Percentiles rank a stretch among this genome's conserved stretches.
Evolutionary conservation across 1,140 invertebrate species (phyloP).

Genomic region (Drosophila micromelanica): DNA sequence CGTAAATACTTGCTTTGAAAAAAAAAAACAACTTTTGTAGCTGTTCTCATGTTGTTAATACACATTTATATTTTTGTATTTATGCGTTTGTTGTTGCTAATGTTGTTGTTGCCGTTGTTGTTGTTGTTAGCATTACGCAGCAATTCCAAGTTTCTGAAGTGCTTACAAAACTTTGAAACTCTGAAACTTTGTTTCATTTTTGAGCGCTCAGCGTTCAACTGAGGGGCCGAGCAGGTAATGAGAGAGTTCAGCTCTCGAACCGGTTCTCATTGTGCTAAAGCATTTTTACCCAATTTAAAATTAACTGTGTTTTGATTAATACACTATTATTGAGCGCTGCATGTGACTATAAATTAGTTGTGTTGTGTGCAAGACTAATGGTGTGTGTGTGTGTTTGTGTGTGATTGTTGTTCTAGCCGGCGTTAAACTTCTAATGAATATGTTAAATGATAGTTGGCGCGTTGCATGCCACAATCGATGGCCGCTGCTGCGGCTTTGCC

Average conservation of each 20-base stretch:
- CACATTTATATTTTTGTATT: slow-evolving; percentile 23
- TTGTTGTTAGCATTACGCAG: slow-evolving; percentile 65
- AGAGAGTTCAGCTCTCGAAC: slow-evolving; percentile 50
- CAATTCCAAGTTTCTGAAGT: slow-evolving; percentile 74
- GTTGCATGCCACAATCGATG: slow-evolving; percentile 16
- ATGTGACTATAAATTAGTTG: slow-evolving; percentile 62
- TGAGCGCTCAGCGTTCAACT: slow-evolving; percentile 34
- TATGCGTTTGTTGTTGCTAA: slow-evolving; percentile 22
- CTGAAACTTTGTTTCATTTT: slow-evolving; percentile 68
- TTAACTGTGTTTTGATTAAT: slow-evolving; percentile 81
- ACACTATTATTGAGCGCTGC: slow-evolving; percentile 71
- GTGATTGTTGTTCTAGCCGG: slow-evolving; percentile 6
- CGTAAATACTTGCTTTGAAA: slow-evolving; percentile 29
- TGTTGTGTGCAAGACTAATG: neutral
- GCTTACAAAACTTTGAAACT: slow-evolving; percentile 52
- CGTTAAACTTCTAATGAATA: slow-evolving; percentile 66
- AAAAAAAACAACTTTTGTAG: slow-evolving; percentile 48
- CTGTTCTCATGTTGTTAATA: slow-evolving; percentile 24
- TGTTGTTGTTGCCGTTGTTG: too few relatives aligned
- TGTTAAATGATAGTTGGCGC: slow-evolving; percentile 48
- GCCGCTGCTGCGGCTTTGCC: slow-evolving; percentile 21
- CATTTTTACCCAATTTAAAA: slow-evolving; percentile 71
- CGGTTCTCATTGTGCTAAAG: slow-evolving; percentile 44
- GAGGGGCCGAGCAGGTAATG: slow-evolving; percentile 49
- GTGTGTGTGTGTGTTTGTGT: neutral